Base-by-base conservation (phyloP, 2,888 invertebrate genomes). In the Shargacucullia verbasci region DNA sequence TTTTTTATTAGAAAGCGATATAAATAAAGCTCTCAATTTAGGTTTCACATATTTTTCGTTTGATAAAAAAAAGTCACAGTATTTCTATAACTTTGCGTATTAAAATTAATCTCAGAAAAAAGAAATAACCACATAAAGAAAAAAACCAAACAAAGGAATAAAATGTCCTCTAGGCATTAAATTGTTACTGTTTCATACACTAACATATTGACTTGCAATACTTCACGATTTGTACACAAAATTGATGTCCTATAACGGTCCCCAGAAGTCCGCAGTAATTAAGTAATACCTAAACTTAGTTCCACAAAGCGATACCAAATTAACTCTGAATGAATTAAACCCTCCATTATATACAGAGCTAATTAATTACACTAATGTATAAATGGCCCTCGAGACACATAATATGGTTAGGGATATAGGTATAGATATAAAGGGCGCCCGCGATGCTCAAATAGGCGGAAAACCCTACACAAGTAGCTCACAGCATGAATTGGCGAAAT, bases 291-390 rank as follows among this genome's bases (percentile, higher is more conserved):
- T 40, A 48, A 59, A 54, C 57, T 43, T 38, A 52, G 27, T 37
- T 34, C 37, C 47, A 48, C 59, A 63, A 60, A 59, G 60, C 52
- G 40, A 70, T 53, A 64, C 33, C 39, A 53, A 70, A 68, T 73
- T 70, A 76, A 54, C 44, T 68, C 31, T 44, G 54, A 64, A 70
- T 70, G 50, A 64, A 73, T 70, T 62, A 49, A 73, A 62, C 56
- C 70, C 58, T 50, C 56, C 61, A 62, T 68, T 64, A 70, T 53
- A 64, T n/a, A 48, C 14, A 14, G n/a, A 11, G 12, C 55, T 73
- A 66, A 73, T 76, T 70, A 65, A 76, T 76, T 76, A 69, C 46
- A 29, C 45, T 57, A 61, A 71, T 66, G 49, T 62, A 38, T 45
- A 60, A 70, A 62, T 63, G 65, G 57, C 53, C 53, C 63, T 55